Conservation (phyloP, 1,140 invertebrate species). For the Drosophila eugracilis region DNA sequence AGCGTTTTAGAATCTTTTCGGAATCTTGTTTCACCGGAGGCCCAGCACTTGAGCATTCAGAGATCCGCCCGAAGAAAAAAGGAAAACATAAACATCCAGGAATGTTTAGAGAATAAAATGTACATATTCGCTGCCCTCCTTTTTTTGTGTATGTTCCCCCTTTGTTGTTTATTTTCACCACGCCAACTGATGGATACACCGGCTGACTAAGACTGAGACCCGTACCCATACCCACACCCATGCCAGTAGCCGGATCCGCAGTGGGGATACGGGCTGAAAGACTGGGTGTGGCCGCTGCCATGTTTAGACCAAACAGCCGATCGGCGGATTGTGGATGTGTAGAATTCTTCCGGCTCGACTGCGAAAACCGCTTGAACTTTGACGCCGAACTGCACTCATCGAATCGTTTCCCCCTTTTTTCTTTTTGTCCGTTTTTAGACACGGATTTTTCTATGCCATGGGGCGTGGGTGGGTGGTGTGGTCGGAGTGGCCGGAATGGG, state of each 20-base stretch:
- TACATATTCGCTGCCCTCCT: conserved; percentile 57
- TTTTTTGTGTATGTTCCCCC: conserved; percentile 27
- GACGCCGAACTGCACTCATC: conserved; percentile 70
- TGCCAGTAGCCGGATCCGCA: neutral
- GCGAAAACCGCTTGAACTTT: conserved; percentile 71
- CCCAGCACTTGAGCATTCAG: conserved; percentile 42
- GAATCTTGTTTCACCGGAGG: conserved; percentile 32
- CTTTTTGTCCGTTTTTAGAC: conserved; percentile 79
- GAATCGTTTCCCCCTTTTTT: conserved; percentile 55
- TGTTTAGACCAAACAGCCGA: conserved; percentile 72
- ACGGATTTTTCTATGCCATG: conserved; percentile 65
- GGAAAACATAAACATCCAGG: conserved; percentile 68
- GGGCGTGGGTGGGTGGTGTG: conserved; percentile 43
- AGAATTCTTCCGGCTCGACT: conserved; percentile 49
- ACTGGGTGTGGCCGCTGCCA: conserved; percentile 67
- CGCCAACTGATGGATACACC: conserved; percentile 61
- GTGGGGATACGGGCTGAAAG: conserved; percentile 15
- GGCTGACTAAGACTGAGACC: conserved; percentile 23
- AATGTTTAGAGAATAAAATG: conserved; percentile 77
- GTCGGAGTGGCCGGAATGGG: conserved; percentile 20
- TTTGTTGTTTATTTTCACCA: conserved; percentile 72
- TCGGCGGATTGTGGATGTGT: conserved; percentile 34
- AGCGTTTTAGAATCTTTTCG: conserved; percentile 58
- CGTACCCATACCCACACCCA: neutral
- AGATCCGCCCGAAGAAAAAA: conserved; percentile 28